Conservation (phyloP, 2,888 invertebrate genomes). For the Rhimphoctona megacephalus region DNA sequence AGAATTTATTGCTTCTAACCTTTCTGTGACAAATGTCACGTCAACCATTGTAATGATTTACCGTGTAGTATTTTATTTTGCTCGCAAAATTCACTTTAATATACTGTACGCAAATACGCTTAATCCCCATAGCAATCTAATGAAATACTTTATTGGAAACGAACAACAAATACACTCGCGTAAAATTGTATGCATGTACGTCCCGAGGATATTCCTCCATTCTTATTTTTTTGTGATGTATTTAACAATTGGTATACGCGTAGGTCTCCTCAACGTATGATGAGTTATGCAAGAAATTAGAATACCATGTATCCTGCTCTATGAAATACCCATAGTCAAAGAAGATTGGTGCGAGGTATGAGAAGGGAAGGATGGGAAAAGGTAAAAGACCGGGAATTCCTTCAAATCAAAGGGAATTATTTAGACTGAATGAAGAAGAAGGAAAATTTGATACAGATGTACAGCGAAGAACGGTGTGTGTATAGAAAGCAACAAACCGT, state of each 20-base stretch:
- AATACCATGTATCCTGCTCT: constrained; percentile 19
- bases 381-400: constrained; percentile 31
- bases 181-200: background rate
- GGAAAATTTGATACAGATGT: constrained; percentile 50
- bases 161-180: background rate
- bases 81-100: background rate
- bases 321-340: constrained; percentile 36
- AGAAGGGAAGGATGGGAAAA: background rate
- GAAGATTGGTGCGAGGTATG: background rate
- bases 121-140: background rate
- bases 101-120: background rate
- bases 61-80: background rate
- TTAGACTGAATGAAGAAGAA: constrained; percentile 32
- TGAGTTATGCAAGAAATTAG: constrained; percentile 50
- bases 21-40: background rate
- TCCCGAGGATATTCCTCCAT: background rate
- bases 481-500: constrained; percentile 33
- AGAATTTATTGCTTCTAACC: background rate
- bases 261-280: constrained; percentile 34
- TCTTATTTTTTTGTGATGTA: constrained; percentile 4
- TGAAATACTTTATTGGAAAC: background rate
- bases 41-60: background rate
- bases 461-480: constrained; percentile 16
- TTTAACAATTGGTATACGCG: constrained; percentile 7
- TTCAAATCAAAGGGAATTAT: constrained; percentile 59